These are phyloP conservation scores for Pipistrellus pygmaeus DNA, from an alignment of 2,797 vertebrate species.

Conservation along the genomic window DNA sequence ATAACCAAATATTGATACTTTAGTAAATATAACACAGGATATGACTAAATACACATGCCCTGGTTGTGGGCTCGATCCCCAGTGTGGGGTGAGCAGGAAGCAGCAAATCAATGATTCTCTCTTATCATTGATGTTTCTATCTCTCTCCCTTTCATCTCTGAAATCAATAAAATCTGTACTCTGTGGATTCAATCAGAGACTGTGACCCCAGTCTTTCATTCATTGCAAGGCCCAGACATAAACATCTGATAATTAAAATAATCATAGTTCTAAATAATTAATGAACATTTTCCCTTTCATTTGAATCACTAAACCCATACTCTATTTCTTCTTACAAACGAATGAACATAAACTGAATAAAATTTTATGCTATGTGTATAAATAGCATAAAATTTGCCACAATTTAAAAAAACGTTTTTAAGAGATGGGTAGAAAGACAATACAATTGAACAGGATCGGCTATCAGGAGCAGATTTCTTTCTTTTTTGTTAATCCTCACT, in stretches of 20 bases:
- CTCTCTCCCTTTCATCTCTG: too few species aligned
- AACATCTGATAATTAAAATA: constrained; percentile 16
- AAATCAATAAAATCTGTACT: not conserved
- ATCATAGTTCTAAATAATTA: constrained; percentile 1
- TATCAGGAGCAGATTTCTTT: constrained; percentile 7
- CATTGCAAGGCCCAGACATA: not conserved
- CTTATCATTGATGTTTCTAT: too few species aligned
- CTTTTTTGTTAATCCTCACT: too few species aligned
- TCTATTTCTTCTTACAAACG: constrained; percentile 30
- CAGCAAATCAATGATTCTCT: too few species aligned
- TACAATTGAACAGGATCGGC: not conserved
- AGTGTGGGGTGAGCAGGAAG: too few species aligned
- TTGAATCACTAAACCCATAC: not conserved
- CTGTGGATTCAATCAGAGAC: not conserved
- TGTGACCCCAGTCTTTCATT: not conserved
- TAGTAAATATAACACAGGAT: too few species aligned
- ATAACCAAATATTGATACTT: too few species aligned
- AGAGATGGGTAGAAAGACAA: not conserved
- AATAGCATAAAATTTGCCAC: not conserved
- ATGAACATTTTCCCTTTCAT: not conserved
- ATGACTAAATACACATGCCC: too few species aligned
- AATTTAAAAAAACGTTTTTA: not conserved
- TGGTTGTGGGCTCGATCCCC: too few species aligned
- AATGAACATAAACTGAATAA: not conserved
- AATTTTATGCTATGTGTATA: not conserved